A percentile compares a stretch with the other conserved stretches of the same genome.
Conservation (phyloP, 1,140 invertebrate species). For the Brevipalpus yothersi region DNA sequence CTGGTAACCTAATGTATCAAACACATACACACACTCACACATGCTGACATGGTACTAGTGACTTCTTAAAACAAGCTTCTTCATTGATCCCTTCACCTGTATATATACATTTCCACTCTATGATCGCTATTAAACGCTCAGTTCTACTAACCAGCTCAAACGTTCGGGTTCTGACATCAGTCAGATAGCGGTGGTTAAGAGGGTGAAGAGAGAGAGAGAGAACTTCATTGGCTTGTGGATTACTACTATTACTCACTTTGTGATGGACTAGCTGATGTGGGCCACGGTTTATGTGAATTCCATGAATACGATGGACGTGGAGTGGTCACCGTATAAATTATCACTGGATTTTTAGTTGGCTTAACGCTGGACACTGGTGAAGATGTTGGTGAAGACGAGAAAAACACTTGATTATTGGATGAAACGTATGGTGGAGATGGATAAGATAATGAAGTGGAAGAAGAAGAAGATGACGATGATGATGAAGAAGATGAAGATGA, state of each 20-base stretch:
- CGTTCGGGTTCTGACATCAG: no score
- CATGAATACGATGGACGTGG: background rate
- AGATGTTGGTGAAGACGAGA: background rate
- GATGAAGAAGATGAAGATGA: background rate
- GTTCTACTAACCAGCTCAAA: no score
- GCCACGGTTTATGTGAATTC: background rate
- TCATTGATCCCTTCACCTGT: no score
- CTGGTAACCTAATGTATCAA: no score
- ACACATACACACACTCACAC: no score
- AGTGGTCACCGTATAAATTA: background rate
- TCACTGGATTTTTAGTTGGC: background rate
- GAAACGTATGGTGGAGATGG: background rate
- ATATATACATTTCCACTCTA: no score
- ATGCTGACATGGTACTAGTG: no score
- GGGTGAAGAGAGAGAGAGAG: no score
- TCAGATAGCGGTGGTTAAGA: no score
- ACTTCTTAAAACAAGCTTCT: no score
- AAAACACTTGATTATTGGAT: background rate
- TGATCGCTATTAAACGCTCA: no score
- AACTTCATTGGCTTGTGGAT: no score
- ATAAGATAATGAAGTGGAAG: background rate
- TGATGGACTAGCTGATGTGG: background rate
- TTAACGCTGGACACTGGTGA: background rate
- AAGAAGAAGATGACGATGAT: background rate
- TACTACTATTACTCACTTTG: background rate